Evolutionary conservation across 2,888 invertebrate species (phyloP), one percentile per base, ranked within the genome.

Genomic region (Ennomos fuscantarius): DNA sequence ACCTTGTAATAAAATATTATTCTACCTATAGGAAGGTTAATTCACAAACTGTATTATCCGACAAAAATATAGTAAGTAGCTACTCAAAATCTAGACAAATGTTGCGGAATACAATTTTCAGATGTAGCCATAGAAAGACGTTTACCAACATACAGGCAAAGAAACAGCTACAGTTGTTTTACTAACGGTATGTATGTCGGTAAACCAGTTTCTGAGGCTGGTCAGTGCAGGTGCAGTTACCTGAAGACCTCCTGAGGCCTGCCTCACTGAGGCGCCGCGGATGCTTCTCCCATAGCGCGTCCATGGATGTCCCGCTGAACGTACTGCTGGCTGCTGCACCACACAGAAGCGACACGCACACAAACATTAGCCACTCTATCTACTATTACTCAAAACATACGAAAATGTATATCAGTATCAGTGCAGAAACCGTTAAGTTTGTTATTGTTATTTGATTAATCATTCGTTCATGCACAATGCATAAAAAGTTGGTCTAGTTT

Each of bases 211-310:
- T 65, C 62, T 8, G 35, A 41, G 41, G 10, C 56, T 68, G 60
- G 55, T 63, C 63, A 45, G 73, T 73, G 73, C 70, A 46, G n/a
- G 49, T 65, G 63, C 62, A 70, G 69, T 90, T 94, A 96, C 96
- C 96, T 94, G 96, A 95, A 79, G 95, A 94, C 86, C 95, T 93
- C 78, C 95, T 94, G 70, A 95, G 93, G 79, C 95, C 95, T 74
- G 96, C 95, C 91, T 96, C 96, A 89, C 95, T 95, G 81, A 95
- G 93, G 81, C 95, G 94, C 74, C 95, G 94, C 71, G 95, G 94
- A 77, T 95, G 95, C 82, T 93, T 93, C 86, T 95, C 95, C 95
- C 95, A 95, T 59, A 95, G 93, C 74, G 94, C 93, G 86, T 96
- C 96, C 94, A 95, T 94, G 73, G 94, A 94, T 78, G 93, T 93